These are phyloP conservation scores for Plutomurus gul DNA, from an alignment of 1,140 invertebrate genomes.

Conservation along the genomic window DNA sequence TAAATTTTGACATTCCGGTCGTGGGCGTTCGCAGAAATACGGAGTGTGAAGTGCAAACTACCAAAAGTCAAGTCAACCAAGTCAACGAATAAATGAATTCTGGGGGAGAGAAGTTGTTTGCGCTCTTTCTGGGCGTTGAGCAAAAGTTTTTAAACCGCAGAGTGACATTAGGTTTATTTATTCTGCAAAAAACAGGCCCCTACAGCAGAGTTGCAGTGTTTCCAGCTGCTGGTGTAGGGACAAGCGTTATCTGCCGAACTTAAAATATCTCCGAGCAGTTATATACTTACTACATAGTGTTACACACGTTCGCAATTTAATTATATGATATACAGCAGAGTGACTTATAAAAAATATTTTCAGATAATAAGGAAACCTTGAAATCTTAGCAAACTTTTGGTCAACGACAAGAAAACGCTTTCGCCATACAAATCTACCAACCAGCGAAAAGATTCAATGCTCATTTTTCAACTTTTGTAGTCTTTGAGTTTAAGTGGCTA, in stretches of 20 bases:
- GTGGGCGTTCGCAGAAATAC: not conserved
- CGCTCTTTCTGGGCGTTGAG: too few species aligned
- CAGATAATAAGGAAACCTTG: not conserved
- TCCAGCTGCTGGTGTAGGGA: too few species aligned
- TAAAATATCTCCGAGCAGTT: too few species aligned
- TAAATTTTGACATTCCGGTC: not conserved
- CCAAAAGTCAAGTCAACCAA: not conserved
- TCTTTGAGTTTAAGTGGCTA: not conserved
- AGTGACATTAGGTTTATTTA: too few species aligned
- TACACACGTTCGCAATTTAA: not conserved
- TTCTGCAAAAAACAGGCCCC: too few species aligned
- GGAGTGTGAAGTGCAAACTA: not conserved
- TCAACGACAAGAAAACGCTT: conserved; percentile 26
- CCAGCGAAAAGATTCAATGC: conserved; percentile 1
- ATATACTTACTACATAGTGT: too few species aligned
- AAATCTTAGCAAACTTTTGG: conserved; percentile 12
- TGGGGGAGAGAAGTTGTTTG: not conserved
- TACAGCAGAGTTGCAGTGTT: too few species aligned
- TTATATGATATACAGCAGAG: too few species aligned
- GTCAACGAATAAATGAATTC: not conserved
- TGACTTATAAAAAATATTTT: not conserved
- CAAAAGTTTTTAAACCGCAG: too few species aligned
- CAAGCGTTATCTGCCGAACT: too few species aligned
- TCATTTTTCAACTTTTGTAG: conserved; percentile 8
- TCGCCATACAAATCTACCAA: not conserved